Percentiles rank a stretch among this genome's conserved stretches.
Conservation (phyloP, 1,140 invertebrate species). For the Brachionus paranguensis region DNA sequence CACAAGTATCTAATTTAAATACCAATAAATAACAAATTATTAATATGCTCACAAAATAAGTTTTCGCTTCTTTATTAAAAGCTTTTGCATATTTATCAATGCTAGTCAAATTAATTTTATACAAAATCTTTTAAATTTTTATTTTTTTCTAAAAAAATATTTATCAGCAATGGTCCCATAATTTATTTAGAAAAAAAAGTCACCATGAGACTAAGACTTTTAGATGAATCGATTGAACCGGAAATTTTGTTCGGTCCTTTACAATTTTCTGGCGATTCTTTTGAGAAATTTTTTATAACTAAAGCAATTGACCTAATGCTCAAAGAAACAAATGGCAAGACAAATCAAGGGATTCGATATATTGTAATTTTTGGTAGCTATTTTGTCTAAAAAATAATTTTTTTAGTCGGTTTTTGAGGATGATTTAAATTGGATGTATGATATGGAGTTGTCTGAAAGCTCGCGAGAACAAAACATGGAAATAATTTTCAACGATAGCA, state of each 20-base stretch:
- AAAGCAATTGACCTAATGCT: background rate
- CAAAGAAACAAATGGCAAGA: background rate
- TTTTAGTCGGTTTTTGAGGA: background rate
- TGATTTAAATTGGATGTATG: conserved; percentile 1
- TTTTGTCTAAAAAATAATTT: background rate
- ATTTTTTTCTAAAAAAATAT: no score
- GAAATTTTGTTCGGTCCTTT: background rate
- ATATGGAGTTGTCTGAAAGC: conserved; percentile 4
- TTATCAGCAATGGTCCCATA: background rate
- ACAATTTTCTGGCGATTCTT: background rate
- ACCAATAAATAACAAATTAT: conserved; percentile 1
- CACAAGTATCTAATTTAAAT: conserved; percentile 17
- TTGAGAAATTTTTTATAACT: conserved; percentile 8
- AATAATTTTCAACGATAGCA: conserved; percentile 28
- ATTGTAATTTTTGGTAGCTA: background rate
- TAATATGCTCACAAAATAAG: background rate
- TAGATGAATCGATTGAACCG: background rate
- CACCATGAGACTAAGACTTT: background rate
- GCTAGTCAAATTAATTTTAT: background rate
- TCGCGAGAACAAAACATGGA: conserved; percentile 38
- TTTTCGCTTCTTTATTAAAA: background rate
- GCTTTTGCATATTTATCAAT: background rate
- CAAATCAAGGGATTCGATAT: background rate
- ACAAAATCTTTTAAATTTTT: background rate
- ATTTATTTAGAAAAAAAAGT: background rate